Evolutionary conservation across 2,113 vertebrate species (phyloP).

Genomic region (Sylvietta virens): DNA sequence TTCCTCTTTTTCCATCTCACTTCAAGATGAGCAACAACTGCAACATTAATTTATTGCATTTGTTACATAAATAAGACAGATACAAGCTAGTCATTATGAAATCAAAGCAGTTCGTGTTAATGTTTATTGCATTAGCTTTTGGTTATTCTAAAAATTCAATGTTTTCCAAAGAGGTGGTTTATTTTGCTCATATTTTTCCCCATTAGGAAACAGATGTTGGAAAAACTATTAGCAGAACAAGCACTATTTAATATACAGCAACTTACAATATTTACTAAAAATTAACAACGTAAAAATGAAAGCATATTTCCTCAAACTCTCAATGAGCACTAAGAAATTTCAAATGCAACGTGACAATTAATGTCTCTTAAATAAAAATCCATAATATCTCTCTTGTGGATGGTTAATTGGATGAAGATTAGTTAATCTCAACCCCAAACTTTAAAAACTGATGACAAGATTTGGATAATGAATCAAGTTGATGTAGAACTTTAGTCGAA

Average conservation of each 20-base stretch:
- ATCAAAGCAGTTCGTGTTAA: not conserved
- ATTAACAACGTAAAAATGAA: not conserved
- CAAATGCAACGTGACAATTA: not conserved
- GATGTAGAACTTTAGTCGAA: not conserved
- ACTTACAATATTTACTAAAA: not conserved
- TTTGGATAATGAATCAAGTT: not conserved
- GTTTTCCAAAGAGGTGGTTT: not conserved
- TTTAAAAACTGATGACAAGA: not conserved
- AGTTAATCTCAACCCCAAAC: not conserved
- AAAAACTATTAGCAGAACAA: not conserved
- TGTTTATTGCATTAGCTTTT: not conserved
- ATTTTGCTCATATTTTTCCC: not conserved
- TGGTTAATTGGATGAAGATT: not conserved
- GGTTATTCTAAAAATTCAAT: not conserved
- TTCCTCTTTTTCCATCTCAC: not conserved
- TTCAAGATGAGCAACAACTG: not conserved
- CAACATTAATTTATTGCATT: not conserved
- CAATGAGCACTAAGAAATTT: not conserved
- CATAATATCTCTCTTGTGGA: rapidly evolving
- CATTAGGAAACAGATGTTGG: not conserved
- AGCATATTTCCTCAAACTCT: not conserved
- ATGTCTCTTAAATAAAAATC: not conserved
- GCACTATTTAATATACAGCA: not conserved
- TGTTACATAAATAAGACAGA: not conserved
- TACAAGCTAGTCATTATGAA: not conserved